Evolutionary conservation across 2,888 invertebrate species (phyloP), one percentile per base, ranked within the genome.

Genomic region (Megastigmus dorsalis): DNA sequence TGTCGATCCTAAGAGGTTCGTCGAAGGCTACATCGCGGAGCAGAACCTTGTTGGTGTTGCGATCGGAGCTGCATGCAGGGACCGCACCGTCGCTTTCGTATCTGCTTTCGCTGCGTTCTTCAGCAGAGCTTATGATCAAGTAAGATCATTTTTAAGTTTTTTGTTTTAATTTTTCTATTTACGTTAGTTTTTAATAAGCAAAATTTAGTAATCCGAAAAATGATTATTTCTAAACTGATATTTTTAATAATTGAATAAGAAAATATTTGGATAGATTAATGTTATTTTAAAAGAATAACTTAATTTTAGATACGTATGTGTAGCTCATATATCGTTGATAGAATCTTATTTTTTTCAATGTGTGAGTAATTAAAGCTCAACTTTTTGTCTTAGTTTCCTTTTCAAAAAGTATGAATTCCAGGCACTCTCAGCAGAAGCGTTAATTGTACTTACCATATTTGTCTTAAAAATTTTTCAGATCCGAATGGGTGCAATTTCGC

Each of bases 21-120:
- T 99, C 80, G 99, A 99, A 89, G 98, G 99, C 88, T 99, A 95
- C 90, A 99, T 99, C 85, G 99, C 99, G 73, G 99, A 99, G 88
- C 99, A 99, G 90, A 99, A 98, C 90, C 90, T 98, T 85, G 97
- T 97, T 77, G 97, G 97, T 59, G 97, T 98, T 73, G 98, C 96
- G 0, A 96, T 97, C 81, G 99, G 99, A 26, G 95, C 95, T 67
- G 95, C 96, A 18, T 97, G 97, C 86, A 92, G 99, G 78, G 94
- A 95, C 86, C 93, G 99, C 77, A 94, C 97, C 5, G 93, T 99
- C 59, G 94, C 97, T 0, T 99, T 99, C 89, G 95, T 93, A 1
- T 98, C 97, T 72, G 98, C 99, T 9, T 99, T 99, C 89, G 99
- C 99, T 41, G 96, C 97, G 2, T 99, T 99, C 92, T 95, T 99